Base-by-base conservation (phyloP, 1,140 invertebrate species). In the Stegodyphus mimosarum region DNA sequence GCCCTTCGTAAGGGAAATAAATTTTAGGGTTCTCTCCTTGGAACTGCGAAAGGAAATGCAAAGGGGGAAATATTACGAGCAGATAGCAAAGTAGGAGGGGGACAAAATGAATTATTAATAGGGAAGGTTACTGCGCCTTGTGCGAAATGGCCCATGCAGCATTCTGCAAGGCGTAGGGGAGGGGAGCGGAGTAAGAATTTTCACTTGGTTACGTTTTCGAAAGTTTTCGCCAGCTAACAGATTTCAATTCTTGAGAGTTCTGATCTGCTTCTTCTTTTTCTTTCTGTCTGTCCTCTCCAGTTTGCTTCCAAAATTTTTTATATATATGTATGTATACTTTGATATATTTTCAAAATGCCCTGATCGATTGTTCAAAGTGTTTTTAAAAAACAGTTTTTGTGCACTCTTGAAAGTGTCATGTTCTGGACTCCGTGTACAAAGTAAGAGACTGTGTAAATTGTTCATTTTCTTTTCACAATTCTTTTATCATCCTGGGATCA, bases 161-260 rank as follows among this genome's bases (percentile, higher is more conserved):
- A 74, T 74, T 74, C 60, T 53, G n/a, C 33, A 18, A 51, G 10
- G 72, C 53, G 17, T 33, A 33, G 33, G 33, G 3, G 33, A 33
- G 33, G 33, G 33, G 33, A 33, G 33, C 33, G 33, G 33, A 33
- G 33, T 33, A 33, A 18, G 72, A 74, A 33, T 74, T 74, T 74
- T 74, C 72, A 74, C 72, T 74, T 74, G 72, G 72, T 18, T 74
- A 74, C 72, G 72, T 74, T 74, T 60, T 74, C 60, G 72, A 74
- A 74, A 74, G 72, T 60, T 60, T 74, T 74, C 72, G 52, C 51
- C n/a, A 15, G 51, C 72, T 53, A 74, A 53, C 72, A 74, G 72
- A 74, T 74, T 74, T 60, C 72, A 33, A 55, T 60, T 74, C 33
- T 3, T 33, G 33, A 33, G 33, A 33, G 33, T 33, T 33, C 33